Evolutionary conservation across 1,140 invertebrate genomes (phyloP), one percentile per base, ranked within the genome.

Genomic region (Drosophila quadrilineata): DNA sequence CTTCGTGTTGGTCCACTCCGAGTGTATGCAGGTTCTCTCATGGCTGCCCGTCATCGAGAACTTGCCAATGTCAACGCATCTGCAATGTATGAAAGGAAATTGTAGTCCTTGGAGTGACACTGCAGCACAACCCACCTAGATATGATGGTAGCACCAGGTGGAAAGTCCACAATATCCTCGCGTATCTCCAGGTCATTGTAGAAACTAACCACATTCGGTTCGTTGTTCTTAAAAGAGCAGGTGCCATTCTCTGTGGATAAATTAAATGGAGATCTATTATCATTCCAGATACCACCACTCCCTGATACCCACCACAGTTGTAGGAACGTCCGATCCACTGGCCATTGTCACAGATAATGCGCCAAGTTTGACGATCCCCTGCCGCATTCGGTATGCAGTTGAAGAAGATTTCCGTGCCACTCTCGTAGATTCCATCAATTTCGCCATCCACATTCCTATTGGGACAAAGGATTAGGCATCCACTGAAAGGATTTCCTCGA

Each of bases 1-100:
- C 69, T 94, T 94, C 0, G 92, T 91, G 6, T 95, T 95, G 31
- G 95, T 93, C 95, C 95, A 97, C 21, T 94, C 92, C 0, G 95
- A 95, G 35, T 93, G 92, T 14, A 94, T 90, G 84, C 95, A 97
- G 48, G 91, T 92, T 10, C 95, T 88, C 3, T 91, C 91, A 38
- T 92, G 93, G 91, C 92, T 93, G 41, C 91, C 93, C 1, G 90
- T 90, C 89, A 93, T 91, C 0, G 91, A 90, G 58, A 92, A 93
- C 77, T 95, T 95, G n/a, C 95, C 95, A 64, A 96, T 96, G 75
- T 96, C 95, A 10, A 92, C 91, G 87, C 95, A 96, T 72, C 95
- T 92, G 60, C 74, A 80, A 91, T 2, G 90, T n/a, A n/a, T n/a
- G 74, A 89, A n/a, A 1, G 0, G 2, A 8, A 2, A 5, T 9